Evolutionary conservation across 2,113 vertebrate genomes (phyloP), one percentile per base, ranked within the genome.

Genomic region (Sminthopsis crassicaudata): DNA sequence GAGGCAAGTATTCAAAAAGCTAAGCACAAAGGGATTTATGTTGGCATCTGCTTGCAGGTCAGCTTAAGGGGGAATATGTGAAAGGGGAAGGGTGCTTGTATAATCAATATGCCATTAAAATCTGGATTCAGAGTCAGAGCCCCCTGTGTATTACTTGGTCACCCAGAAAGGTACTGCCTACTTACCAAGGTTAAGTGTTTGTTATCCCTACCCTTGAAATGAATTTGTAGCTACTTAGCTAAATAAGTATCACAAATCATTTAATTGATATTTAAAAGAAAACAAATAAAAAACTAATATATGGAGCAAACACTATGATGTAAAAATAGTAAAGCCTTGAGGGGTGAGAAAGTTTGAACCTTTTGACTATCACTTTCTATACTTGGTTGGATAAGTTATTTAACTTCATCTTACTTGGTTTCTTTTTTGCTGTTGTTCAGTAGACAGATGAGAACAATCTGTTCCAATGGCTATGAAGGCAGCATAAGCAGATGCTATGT

Each of bases 181-280:
- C 4, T 67, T 84, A 19, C n/a, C 19, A n/a, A 23, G 67, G 42
- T 36, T 42, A 84, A 84, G 16, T 5, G n/a, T 84, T 42, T 42
- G 7, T 42, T 19, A 6, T 42, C n/a, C 36, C n/a, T 30, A 8
- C 8, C 16, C 67, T 84, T 42, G 67, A 84, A 42, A 84, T 84
- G 12, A 84, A 84, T 84, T 22, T 84, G 67, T 42, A 42, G 36
- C 7, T 22, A 16, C 67, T 84, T 84, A 67, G 57, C 30, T 84
- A 84, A 7, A 16, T 84, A 84, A 36, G 60, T 76, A 76, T 36
- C 30, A 76, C 16, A 42, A n/a, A 42, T 42, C 19, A 84, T n/a
- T 42, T 76, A 67, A 22, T 67, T 36, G 12, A 42, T 42, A 76
- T 76, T n/a, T 84, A 96, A 95, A 96, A 91, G 22, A 46, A n/a